Evolutionary conservation across 2,797 vertebrate genomes (phyloP).

Genomic region (Poeciliopsis presidionis): DNA sequence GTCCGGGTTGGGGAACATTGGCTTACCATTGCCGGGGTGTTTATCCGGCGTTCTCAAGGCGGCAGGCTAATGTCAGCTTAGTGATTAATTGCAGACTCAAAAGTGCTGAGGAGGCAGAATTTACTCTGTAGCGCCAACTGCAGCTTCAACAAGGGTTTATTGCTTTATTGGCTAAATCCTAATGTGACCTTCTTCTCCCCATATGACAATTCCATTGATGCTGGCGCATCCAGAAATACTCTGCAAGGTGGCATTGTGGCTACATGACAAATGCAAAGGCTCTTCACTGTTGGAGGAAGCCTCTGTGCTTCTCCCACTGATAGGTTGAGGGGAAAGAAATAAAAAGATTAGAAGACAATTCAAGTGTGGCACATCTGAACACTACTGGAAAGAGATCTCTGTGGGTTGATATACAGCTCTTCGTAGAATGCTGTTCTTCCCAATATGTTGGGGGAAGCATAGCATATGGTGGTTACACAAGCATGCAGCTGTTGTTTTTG

Average conservation of each 20-base stretch:
- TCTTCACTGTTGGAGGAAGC: conserved; percentile 24
- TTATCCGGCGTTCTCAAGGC: conserved; percentile 64
- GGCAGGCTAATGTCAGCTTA: conserved; percentile 67
- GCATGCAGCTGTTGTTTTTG: conserved; percentile 78
- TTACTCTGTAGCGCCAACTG: conserved; percentile 65
- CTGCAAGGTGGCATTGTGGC: conserved; percentile 39
- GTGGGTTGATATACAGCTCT: conserved; percentile 53
- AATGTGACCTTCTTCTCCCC: conserved; percentile 64
- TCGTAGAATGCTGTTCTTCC: conserved; percentile 53
- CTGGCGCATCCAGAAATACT: conserved; percentile 46
- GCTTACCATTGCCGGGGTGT: conserved; percentile 56
- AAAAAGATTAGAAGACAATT: conserved; percentile 39
- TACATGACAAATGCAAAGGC: conserved; percentile 38
- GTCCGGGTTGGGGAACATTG: conserved; percentile 37
- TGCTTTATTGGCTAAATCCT: conserved; percentile 78
- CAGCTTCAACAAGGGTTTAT: conserved; percentile 73
- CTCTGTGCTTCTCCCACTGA: conserved; percentile 37
- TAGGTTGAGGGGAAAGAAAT: background rate
- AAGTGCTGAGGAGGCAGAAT: conserved; percentile 78
- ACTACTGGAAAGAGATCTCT: conserved; percentile 51
- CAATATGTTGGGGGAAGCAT: conserved; percentile 67
- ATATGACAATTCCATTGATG: conserved; percentile 47
- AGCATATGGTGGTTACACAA: conserved; percentile 78
- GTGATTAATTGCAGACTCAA: conserved; percentile 77
- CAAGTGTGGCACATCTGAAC: conserved; percentile 30